phyloP scores from a whole-genome alignment of 2,888 invertebrate species.

The Eilema griseolum region DNA sequence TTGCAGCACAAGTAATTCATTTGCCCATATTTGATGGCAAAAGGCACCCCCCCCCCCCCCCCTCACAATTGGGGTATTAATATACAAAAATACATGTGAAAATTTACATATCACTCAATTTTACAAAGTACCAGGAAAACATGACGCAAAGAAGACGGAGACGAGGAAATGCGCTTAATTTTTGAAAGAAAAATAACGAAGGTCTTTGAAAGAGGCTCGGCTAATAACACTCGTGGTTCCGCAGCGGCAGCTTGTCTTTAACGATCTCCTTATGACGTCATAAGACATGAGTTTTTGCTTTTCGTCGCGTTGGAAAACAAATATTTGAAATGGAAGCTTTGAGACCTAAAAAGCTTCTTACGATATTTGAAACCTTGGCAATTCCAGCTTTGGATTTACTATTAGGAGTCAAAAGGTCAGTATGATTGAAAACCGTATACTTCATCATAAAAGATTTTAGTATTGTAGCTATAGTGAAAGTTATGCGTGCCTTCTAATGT shows the following conservation, averaged over 20 bases:
- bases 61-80: no score
- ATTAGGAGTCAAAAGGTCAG: no score
- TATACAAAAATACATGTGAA: neutral
- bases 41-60: no score
- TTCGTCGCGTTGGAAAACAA: neutral
- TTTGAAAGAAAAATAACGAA: constrained; percentile 26
- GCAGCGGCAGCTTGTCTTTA: constrained; percentile 22
- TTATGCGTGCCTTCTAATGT: no score
- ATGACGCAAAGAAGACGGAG: constrained; percentile 15
- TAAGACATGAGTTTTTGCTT: neutral
- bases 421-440: no score
- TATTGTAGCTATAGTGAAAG: no score
- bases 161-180: constrained; percentile 23
- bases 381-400: neutral
- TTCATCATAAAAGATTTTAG: no score
- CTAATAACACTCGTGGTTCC: constrained; percentile 31
- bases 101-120: neutral
- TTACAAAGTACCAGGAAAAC: constrained; percentile 16
- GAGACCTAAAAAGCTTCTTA: neutral
- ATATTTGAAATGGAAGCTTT: neutral
- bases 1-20: neutral
- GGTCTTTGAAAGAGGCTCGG: constrained; percentile 27
- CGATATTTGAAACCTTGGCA: neutral
- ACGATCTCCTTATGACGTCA: constrained; percentile 21
- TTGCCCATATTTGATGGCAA: no score